A percentile compares a stretch with the other conserved stretches of the same genome.
phyloP scores from a whole-genome alignment of 2,888 invertebrate species.

The Merodon equestris region DNA sequence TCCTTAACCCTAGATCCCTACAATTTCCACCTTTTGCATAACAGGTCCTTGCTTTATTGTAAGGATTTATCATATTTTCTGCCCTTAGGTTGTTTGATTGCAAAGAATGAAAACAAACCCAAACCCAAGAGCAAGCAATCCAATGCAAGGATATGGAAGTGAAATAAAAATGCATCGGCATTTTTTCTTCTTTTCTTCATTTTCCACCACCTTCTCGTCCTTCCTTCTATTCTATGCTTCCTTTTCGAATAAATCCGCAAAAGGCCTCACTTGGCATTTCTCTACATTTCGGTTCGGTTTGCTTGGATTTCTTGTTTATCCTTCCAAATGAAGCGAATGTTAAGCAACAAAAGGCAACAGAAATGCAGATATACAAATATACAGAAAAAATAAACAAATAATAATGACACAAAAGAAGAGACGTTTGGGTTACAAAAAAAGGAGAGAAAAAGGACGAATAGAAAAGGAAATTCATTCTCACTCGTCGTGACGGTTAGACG shows the following conservation, averaged over 20 bases:
- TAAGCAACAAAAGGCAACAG: conserved; percentile 51
- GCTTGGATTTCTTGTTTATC: conserved; percentile 23
- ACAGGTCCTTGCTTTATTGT: conserved; percentile 48
- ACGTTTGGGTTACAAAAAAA: neutral
- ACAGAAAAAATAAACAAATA: conserved; percentile 44
- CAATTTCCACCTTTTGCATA: conserved; percentile 41
- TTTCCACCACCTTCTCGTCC: no score
- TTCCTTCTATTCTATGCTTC: no score
- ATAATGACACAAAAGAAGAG: conserved; percentile 33
- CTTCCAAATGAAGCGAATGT: conserved; percentile 60
- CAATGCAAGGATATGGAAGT: conserved; percentile 50
- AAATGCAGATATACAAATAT: conserved; percentile 22
- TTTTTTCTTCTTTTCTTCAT: conserved; percentile 7
- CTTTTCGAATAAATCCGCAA: no score
- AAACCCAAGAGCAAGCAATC: conserved; percentile 40
- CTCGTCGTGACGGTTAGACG: conserved; percentile 20
- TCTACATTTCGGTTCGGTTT: conserved; percentile 1
- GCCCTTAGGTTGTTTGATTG: conserved; percentile 65
- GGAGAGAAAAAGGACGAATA: neutral
- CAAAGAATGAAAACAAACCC: conserved; percentile 20
- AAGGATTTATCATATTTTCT: conserved; percentile 66
- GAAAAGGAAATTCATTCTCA: conserved; percentile 45
- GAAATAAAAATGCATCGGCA: conserved; percentile 60
- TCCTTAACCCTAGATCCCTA: conserved; percentile 31
- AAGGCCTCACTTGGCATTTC: conserved; percentile 4